Conservation (phyloP, 2,797 vertebrate species). For the Sebastiscus albofasciatus region DNA sequence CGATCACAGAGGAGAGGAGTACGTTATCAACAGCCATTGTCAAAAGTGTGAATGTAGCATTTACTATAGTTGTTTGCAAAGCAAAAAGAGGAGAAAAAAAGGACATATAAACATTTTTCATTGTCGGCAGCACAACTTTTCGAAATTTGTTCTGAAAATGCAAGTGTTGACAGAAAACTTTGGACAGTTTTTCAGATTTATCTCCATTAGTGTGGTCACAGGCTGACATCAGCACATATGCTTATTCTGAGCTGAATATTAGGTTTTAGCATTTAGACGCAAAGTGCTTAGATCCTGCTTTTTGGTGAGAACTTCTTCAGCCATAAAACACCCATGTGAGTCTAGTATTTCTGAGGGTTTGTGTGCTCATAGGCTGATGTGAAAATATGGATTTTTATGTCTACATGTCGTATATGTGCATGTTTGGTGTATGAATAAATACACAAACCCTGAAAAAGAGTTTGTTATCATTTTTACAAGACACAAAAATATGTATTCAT, state of each 20-base stretch:
- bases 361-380: background rate
- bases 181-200: background rate
- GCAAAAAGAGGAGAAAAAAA: background rate
- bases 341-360: background rate
- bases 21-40: background rate
- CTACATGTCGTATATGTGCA: background rate
- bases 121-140: background rate
- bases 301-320: conserved; percentile 1
- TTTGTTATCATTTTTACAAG: background rate
- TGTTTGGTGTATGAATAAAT: background rate
- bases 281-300: conserved; percentile 8
- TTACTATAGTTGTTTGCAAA: background rate
- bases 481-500: background rate
- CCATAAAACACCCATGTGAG: background rate
- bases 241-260: conserved; percentile 1
- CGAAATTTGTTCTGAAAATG: background rate
- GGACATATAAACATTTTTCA: background rate
- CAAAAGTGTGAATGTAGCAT: background rate
- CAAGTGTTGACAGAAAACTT: background rate
- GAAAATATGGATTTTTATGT: background rate
- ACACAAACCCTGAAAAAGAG: background rate
- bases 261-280: background rate
- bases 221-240: conserved; percentile 22
- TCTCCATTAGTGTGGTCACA: conserved; percentile 7
- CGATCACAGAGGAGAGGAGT: conserved; percentile 1